phyloP scores from a whole-genome alignment of 2,113 vertebrate genomes.

The Tachysurus vachellii region DNA sequence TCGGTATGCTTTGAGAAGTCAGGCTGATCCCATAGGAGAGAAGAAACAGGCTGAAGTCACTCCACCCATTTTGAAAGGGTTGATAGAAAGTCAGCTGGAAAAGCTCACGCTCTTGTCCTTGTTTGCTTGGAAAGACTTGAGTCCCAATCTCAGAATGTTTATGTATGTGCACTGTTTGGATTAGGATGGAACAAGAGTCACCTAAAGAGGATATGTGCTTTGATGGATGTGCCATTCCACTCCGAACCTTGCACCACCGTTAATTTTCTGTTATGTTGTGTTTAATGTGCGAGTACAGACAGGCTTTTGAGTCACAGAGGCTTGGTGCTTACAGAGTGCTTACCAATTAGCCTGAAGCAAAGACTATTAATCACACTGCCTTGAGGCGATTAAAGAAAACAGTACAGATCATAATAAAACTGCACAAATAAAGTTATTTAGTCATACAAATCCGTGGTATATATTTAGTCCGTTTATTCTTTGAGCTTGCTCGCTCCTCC shows the following conservation, averaged over 20 bases:
- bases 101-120: constrained; percentile 54
- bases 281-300: constrained; percentile 64
- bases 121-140: constrained; percentile 61
- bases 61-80: constrained; percentile 63
- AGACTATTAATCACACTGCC: constrained; percentile 33
- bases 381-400: not conserved
- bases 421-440: not conserved
- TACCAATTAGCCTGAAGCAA: constrained; percentile 26
- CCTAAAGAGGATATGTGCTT: constrained; percentile 39
- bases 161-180: constrained; percentile 70
- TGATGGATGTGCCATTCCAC: constrained; percentile 54
- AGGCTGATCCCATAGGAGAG: constrained; percentile 68
- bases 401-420: not conserved
- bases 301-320: constrained; percentile 64
- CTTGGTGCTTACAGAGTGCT: constrained; percentile 53
- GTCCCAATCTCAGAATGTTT: constrained; percentile 65
- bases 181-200: constrained; percentile 57
- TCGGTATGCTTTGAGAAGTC: constrained; percentile 73
- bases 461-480: not conserved
- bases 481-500: constrained; percentile 42
- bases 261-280: constrained; percentile 51
- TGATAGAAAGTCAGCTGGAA: constrained; percentile 63
- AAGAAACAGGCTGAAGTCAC: constrained; percentile 54
- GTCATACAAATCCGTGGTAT: not conserved
- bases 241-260: constrained; percentile 51